These are phyloP conservation scores for Poecilia velifera DNA, from an alignment of 2,797 vertebrate species.

Conservation along the genomic window DNA sequence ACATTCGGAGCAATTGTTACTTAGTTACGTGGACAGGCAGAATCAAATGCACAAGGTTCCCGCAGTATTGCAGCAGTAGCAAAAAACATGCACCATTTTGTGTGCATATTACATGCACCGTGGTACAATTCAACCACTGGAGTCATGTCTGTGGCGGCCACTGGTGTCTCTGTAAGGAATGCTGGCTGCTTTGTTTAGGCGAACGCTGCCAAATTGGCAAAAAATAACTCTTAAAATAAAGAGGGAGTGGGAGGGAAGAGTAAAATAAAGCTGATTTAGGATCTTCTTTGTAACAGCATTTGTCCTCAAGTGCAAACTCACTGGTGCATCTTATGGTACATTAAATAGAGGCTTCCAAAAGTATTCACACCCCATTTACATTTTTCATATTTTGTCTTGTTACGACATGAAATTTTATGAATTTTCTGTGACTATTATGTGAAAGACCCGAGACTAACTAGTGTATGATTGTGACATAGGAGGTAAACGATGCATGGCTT, in stretches of 20 bases:
- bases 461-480: neutral
- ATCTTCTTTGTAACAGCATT: conserved; percentile 17
- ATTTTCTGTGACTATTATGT: neutral
- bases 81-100: conserved; percentile 75
- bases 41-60: conserved; percentile 66
- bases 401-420: neutral
- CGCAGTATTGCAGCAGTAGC: conserved; percentile 59
- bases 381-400: neutral
- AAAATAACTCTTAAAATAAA: conserved; percentile 18
- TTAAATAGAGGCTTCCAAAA: conserved; percentile 1
- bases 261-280: conserved; percentile 30
- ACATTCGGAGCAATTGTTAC: conserved; percentile 72
- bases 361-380: neutral
- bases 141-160: conserved; percentile 54
- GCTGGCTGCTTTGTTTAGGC: conserved; percentile 51
- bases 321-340: conserved; percentile 52
- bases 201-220: conserved; percentile 39
- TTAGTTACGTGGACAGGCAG: conserved; percentile 63
- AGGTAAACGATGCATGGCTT: neutral
- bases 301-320: conserved; percentile 32
- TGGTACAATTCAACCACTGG: conserved; percentile 50
- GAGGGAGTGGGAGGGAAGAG: too few relatives aligned
- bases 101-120: conserved; percentile 41
- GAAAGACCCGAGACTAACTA: neutral
- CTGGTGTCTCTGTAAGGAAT: conserved; percentile 41